Percentiles rank a stretch among this genome's conserved stretches.
These are phyloP conservation scores for Falco columbarius DNA, from an alignment of 2,797 vertebrate genomes.

Conservation along the genomic window DNA sequence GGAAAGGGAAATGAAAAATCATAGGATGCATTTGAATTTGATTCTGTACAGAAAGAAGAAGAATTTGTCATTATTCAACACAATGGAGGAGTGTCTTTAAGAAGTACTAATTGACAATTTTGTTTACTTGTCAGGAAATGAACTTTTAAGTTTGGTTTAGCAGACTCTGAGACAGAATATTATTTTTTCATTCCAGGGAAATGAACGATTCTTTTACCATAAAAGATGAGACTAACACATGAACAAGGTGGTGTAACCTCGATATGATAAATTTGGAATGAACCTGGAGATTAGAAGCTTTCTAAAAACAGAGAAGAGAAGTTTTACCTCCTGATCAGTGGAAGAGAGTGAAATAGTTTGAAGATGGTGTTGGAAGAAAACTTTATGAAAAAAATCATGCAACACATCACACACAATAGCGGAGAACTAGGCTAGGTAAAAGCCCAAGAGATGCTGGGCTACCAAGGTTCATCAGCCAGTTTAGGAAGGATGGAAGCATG, in stretches of 20 bases:
- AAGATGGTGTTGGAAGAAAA: not conserved
- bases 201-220: not conserved
- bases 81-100: not conserved
- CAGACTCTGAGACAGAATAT: not conserved
- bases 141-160: not conserved
- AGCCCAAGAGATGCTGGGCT: not conserved
- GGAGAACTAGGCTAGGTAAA: not conserved
- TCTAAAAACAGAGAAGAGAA: not conserved
- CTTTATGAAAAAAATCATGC: not conserved
- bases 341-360: not conserved
- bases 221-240: not conserved
- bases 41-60: not conserved
- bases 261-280: not conserved
- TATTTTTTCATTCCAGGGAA: not conserved
- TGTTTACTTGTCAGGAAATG: not conserved
- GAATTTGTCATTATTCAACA: not conserved
- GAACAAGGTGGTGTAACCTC: not conserved
- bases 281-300: not conserved
- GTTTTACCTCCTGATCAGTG: not conserved
- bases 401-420: accelerated
- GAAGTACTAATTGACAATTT: not conserved
- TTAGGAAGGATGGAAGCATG: not conserved
- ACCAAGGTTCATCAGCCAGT: not conserved
- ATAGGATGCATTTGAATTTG: not conserved
- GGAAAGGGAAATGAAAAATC: not conserved